These are phyloP conservation scores for Pangasianodon gigas DNA, from an alignment of 2,113 vertebrate genomes.

Conservation along the genomic window DNA sequence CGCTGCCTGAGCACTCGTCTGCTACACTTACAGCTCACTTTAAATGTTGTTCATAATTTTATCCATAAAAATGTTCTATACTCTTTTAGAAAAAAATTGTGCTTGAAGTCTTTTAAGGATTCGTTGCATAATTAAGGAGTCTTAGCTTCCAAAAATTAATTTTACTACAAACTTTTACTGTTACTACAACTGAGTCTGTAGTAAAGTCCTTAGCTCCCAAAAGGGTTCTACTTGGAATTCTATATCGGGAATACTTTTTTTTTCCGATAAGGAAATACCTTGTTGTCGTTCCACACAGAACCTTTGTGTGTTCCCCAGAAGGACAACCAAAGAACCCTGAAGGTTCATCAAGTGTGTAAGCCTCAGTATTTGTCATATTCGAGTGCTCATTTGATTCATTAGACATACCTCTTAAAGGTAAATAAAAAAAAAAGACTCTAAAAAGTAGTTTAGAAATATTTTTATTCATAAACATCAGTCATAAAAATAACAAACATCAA, in stretches of 20 bases:
- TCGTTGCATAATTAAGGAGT: neutral
- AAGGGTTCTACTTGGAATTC: neutral
- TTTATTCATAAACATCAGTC: slow-evolving; percentile 81
- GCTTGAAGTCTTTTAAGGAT: neutral
- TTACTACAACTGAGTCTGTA: too few relatives aligned
- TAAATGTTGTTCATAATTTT: neutral
- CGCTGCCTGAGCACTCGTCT: neutral
- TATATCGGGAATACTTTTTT: neutral
- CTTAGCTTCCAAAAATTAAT: neutral
- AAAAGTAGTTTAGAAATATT: slow-evolving; percentile 62
- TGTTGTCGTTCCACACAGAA: neutral
- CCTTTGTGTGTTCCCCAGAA: neutral
- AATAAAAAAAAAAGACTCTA: neutral
- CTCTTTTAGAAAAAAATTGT: too few relatives aligned
- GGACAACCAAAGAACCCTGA: neutral
- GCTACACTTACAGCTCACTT: neutral
- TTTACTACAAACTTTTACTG: neutral
- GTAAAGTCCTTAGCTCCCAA: neutral
- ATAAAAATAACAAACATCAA: slow-evolving; percentile 85
- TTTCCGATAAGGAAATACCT: neutral
- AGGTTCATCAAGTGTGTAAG: neutral
- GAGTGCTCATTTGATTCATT: neutral
- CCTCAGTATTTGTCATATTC: neutral
- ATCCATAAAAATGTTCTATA: neutral
- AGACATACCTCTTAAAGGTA: neutral